Evolutionary conservation across 2,113 vertebrate species (phyloP), one percentile per base, ranked within the genome.

Genomic region (Scolopax mira): DNA sequence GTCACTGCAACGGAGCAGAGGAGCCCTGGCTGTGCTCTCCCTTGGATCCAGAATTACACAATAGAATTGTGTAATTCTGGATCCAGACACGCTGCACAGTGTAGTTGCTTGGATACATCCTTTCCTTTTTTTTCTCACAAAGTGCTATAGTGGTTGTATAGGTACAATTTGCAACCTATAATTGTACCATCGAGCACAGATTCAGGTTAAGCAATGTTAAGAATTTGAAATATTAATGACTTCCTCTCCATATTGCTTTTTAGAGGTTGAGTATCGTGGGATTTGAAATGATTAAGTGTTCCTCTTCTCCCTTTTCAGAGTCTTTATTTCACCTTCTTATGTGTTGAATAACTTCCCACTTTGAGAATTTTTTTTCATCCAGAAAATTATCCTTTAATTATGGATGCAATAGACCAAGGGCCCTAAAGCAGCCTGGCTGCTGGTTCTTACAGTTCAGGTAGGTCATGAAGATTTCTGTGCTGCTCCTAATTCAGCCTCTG

Each of bases 81-180:
- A 95, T 95, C 58, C 83, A 95, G 75, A 84, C 93, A 82, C 11
- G 13, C 77, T 58, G 30, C 30, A 54, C 80, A 70, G n/a, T 70
- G 57, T 18, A 77, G 97, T 98, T 98, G 96, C 97, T 94, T 97
- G 78, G 98, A 94, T 97, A 97, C 86, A 21, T 78, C 42, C 48
- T 7, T 81, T 75, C 93, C 37, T 44, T 65, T 41, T 44, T 62
- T 55, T 90, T 65, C 72, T 82, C 72, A 77, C 66, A 95, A 84
- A 79, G 46, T 85, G 41, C 94, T 80, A 16, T 42, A 42, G 41
- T 42, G 41, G 41, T 42, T 42, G 41, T 42, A 42, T 42, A 93
- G 93, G 94, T 97, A 94, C 91, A 93, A 65, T 94, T 88, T 70
- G 72, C 88, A 86, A n/a, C 79, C 78, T 71, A 1, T 83, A 94